Evolutionary conservation across 1,140 invertebrate species (phyloP), one percentile per base, ranked within the genome.

Genomic region (Papilio polyxenes): DNA sequence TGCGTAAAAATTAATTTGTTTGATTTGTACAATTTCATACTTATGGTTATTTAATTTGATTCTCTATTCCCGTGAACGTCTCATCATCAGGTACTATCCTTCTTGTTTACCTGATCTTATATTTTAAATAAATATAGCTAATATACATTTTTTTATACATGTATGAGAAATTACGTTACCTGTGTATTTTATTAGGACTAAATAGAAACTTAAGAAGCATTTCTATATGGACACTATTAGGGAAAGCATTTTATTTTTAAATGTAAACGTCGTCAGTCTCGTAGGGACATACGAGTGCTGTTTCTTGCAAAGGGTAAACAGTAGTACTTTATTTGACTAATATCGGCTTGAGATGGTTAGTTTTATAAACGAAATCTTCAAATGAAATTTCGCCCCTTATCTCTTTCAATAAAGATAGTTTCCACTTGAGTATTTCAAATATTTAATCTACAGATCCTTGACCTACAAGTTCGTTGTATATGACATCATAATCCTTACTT

Each of bases 1-100:
- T 84, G 82, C 80, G 79, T 80, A 84, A 90, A 91, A 87, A 90
- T 91, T 90, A 75, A 82, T 79, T 5, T 79, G 53, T 79, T 79
- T 79, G 76, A 79, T 62, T 59, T 79, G 15, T 48, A 79, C 53
- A 79, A 81, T 79, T 82, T 82, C 51, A 82, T 78, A 74, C 80
- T 80, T 84, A 79, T 17, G 81, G 72, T 76, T 85, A 81, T 88
- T 88, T 81, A 84, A 86, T 85, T 89, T 88, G 86, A 72, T 87
- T 86, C 87, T 87, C 79, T 7, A 20, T 3, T 40, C 3, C 13
- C 23, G 23, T 4, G 13, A 15, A 72, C 31, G 6, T 37, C 15
- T 72, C 37, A 40, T 37, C 31, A 37, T 72, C 31, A 72, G 37
- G 9, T 37, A 31, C 65, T 69, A 37, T 69, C 23, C 9, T 69